These are phyloP conservation scores for Jordanella pulchra DNA, from an alignment of 2,797 vertebrate genomes.

Conservation along the genomic window DNA sequence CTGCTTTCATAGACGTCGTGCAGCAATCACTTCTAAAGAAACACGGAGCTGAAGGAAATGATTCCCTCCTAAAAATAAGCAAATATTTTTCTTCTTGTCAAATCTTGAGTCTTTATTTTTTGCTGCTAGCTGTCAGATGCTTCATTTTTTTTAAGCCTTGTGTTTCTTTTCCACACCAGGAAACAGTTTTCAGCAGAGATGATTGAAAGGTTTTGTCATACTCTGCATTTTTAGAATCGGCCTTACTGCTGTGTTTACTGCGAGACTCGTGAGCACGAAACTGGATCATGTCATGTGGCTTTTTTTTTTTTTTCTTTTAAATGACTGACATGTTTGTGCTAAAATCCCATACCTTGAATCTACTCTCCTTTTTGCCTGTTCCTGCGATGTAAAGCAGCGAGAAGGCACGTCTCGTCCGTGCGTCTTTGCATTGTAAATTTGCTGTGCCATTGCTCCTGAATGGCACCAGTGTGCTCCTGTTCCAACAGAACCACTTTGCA, in stretches of 20 bases:
- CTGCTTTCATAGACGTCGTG: neutral
- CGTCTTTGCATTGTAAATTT: slow-evolving; percentile 58
- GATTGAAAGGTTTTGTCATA: slow-evolving; percentile 6
- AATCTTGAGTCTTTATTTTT: neutral
- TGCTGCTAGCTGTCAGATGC: neutral
- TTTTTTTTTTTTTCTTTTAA: too few relatives aligned
- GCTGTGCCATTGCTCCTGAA: neutral
- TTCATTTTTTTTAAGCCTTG: neutral
- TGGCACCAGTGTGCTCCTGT: neutral
- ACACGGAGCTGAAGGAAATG: neutral
- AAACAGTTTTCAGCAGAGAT: neutral
- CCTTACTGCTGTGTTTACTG: neutral
- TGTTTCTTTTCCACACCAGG: neutral
- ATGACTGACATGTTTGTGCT: neutral
- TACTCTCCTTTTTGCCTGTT: slow-evolving; percentile 17
- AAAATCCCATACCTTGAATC: neutral
- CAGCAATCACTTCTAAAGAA: neutral
- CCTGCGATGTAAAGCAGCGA: neutral
- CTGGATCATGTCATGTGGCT: neutral
- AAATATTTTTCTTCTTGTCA: neutral
- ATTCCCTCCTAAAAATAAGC: neutral
- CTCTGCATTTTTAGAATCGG: neutral
- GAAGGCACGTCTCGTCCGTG: neutral
- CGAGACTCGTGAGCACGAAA: neutral
- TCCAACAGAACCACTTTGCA: neutral